These are phyloP conservation scores for Sceloporus undulatus DNA, from an alignment of 2,113 vertebrate species.

Conservation along the genomic window DNA sequence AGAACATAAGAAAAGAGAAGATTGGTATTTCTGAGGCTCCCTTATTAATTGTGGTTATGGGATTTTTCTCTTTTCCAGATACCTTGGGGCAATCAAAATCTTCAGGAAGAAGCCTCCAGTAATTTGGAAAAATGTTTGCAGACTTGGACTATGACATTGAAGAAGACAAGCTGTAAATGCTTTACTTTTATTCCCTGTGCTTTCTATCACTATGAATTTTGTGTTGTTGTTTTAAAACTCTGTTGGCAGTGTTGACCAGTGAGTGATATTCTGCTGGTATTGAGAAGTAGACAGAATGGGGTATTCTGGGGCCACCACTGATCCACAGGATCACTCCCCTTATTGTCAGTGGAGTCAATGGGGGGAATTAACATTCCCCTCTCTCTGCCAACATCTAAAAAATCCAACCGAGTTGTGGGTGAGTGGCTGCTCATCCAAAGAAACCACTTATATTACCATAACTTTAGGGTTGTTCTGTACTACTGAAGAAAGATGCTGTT, in stretches of 20 bases:
- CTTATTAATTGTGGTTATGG: neutral
- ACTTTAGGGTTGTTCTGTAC: neutral
- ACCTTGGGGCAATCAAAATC: conserved; percentile 35
- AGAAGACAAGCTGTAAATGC: conserved; percentile 96
- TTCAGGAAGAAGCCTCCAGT: neutral
- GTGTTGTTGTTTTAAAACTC: neutral
- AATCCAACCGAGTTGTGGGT: neutral
- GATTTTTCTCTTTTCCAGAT: conserved; percentile 50
- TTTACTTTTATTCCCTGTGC: neutral
- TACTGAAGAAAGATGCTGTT: neutral
- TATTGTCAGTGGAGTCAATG: neutral
- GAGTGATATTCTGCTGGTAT: neutral
- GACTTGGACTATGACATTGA: conserved; percentile 97
- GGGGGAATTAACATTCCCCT: neutral
- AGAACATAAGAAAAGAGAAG: neutral
- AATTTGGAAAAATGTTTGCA: conserved; percentile 84
- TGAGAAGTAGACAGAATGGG: neutral
- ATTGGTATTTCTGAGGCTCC: neutral
- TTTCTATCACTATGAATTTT: neutral
- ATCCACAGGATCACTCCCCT: neutral
- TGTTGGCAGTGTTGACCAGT: neutral
- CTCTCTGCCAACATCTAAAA: neutral
- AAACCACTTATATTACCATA: neutral
- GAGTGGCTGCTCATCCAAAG: neutral
- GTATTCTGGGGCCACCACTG: neutral